Percentiles rank a stretch among this genome's conserved stretches.
Conservation (phyloP, 2,113 vertebrate genomes). For the Prolemur simus region DNA sequence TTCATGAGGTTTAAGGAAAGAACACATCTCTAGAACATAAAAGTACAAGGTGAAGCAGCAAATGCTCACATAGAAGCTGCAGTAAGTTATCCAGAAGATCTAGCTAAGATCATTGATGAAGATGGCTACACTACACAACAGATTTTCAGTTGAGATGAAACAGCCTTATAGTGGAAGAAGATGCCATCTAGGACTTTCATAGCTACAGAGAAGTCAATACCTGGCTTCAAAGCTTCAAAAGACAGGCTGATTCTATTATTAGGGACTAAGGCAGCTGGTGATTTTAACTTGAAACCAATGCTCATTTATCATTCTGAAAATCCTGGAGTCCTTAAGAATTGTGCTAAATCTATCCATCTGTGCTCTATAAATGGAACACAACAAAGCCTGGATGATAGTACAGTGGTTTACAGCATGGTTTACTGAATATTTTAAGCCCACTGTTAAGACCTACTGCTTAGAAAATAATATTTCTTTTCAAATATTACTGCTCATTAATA, state of each 20-base stretch:
- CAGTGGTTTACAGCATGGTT: not conserved
- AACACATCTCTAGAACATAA: not conserved
- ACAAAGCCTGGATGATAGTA: not conserved
- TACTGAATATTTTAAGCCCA: not conserved
- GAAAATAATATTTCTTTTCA: not conserved
- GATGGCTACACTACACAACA: not conserved
- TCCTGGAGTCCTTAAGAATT: not conserved
- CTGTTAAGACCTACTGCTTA: not conserved
- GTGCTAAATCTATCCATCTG: not conserved
- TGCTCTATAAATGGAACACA: not conserved
- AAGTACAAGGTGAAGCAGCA: not conserved
- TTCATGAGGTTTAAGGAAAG: not conserved
- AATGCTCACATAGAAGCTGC: not conserved
- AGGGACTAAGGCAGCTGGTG: not conserved
- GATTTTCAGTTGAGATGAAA: not conserved
- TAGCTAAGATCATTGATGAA: not conserved
- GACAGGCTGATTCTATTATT: not conserved
- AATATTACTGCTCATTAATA: not conserved
- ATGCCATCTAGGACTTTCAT: not conserved
- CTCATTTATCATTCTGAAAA: not conserved
- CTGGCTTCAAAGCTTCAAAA: not conserved
- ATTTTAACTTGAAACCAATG: not conserved
- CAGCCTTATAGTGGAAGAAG: not conserved
- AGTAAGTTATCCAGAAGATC: not conserved
- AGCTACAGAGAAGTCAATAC: not conserved